Base-by-base conservation (phyloP, 2,797 vertebrate genomes). In the Psittacula echo region DNA sequence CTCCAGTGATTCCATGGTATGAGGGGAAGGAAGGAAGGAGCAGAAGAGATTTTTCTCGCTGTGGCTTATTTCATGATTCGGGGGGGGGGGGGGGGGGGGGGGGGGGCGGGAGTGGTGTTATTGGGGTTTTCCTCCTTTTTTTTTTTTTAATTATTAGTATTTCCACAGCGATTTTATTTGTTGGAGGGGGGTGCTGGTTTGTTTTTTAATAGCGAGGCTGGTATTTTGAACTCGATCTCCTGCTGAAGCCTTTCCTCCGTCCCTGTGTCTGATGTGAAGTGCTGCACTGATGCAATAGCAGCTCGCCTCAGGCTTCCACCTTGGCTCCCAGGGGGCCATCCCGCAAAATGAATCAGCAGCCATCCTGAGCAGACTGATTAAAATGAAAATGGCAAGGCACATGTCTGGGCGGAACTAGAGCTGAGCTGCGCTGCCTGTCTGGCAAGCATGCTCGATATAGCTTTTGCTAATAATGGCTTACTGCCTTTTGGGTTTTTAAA, bases 381-480 rank as follows among this genome's bases (percentile, higher is more conserved):
- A 98, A 98, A 98, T 97, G 98, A 98, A 98, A 98, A 98, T 97
- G 98, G 98, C 98, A 97, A 97, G 98, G 98, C 98, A 98, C 98
- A 98, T 97, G 98, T 98, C 98, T 98, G 98, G 98, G 98, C 97
- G 97, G 98, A 97, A 97, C 98, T 96, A 95, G 97, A 95, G 97
- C 98, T 97, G 96, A 84, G 97, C 97, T 94, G 97, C 95, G 93
- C 98, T 98, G 98, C 98, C 98, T 98, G 98, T 98, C 98, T 97
- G 98, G 98, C 98, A 98, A 97, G 97, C 97, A 96, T 85, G 98
- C 98, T 98, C 98, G 97, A 98, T 98, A 98, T 98, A 99, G 98
- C 98, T 98, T 97, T 93, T 94, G 97, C 98, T 98, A 98, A 99
- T 98, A 98, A 99, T 98, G 98, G 98, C 98, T 98, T 97, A 93